Conservation (phyloP, 2,113 vertebrate species). For the Xenopus laevis region DNA sequence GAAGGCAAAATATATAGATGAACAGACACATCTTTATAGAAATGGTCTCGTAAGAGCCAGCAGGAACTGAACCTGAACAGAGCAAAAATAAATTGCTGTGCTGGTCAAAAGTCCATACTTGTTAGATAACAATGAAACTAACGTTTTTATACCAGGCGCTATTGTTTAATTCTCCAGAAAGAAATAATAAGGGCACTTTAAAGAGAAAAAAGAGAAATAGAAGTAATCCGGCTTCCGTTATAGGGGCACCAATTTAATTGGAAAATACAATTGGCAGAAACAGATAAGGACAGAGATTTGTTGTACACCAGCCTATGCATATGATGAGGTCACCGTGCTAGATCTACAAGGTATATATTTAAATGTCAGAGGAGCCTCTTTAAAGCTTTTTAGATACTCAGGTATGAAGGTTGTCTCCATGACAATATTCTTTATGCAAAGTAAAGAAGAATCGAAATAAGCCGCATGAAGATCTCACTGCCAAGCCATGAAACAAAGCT, state of each 20-base stretch:
- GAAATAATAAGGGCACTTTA: constrained; percentile 18
- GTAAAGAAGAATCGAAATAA: background rate
- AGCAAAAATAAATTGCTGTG: background rate
- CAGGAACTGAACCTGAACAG: background rate
- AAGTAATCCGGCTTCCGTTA: too few species aligned
- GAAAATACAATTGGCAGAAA: too few species aligned
- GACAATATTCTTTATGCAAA: constrained; percentile 43
- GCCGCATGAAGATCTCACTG: too few species aligned
- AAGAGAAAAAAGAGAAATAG: too few species aligned
- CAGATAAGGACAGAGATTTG: background rate
- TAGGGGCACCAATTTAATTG: too few species aligned
- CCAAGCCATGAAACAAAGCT: too few species aligned
- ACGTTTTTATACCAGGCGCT: background rate
- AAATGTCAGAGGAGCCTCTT: constrained; percentile 26
- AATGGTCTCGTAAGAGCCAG: too few species aligned
- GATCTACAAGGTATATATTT: constrained; percentile 4
- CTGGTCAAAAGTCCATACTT: background rate
- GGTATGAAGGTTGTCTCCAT: constrained; percentile 21
- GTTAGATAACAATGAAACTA: background rate
- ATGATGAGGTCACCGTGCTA: constrained; percentile 8
- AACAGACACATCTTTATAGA: too few species aligned
- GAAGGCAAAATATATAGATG: too few species aligned
- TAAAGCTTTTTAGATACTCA: constrained; percentile 18
- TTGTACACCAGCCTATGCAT: background rate
- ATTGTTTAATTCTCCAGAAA: constrained; percentile 16